Conservation (phyloP, 2,113 vertebrate species). For the Thalassarche chlororhynchos region DNA sequence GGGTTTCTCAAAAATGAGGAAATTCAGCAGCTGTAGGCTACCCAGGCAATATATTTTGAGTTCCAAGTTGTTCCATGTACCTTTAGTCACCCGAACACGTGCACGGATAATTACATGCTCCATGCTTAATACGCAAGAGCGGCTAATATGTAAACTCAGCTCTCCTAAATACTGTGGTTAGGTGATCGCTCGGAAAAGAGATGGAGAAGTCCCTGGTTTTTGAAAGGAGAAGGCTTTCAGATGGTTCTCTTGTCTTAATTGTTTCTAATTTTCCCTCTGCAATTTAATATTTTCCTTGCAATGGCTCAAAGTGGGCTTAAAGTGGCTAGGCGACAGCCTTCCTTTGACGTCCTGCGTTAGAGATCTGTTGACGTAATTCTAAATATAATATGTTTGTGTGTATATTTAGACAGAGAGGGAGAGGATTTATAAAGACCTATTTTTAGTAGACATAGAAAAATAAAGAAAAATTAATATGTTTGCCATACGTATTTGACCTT, state of each 20-base stretch:
- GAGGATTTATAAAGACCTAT: background rate
- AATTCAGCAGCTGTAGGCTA: background rate
- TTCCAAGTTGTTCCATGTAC: accelerated
- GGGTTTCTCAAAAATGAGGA: background rate
- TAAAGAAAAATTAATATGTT: background rate
- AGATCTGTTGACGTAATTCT: background rate
- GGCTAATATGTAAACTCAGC: background rate
- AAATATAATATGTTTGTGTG: background rate
- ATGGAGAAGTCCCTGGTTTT: background rate
- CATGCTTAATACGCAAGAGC: background rate
- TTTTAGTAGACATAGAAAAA: background rate
- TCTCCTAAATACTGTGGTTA: accelerated
- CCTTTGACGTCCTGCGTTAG: background rate
- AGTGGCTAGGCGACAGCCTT: background rate
- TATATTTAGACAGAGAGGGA: background rate
- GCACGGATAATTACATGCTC: background rate
- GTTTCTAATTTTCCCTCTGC: background rate
- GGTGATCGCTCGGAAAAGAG: background rate
- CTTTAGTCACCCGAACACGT: background rate
- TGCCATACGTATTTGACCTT: background rate
- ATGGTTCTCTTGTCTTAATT: background rate
- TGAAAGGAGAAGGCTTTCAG: background rate
- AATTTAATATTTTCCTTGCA: background rate
- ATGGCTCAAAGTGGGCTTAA: background rate
- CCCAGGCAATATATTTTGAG: background rate